phyloP scores from a whole-genome alignment of 2,888 invertebrate species.

The Choreutis nemorana region DNA sequence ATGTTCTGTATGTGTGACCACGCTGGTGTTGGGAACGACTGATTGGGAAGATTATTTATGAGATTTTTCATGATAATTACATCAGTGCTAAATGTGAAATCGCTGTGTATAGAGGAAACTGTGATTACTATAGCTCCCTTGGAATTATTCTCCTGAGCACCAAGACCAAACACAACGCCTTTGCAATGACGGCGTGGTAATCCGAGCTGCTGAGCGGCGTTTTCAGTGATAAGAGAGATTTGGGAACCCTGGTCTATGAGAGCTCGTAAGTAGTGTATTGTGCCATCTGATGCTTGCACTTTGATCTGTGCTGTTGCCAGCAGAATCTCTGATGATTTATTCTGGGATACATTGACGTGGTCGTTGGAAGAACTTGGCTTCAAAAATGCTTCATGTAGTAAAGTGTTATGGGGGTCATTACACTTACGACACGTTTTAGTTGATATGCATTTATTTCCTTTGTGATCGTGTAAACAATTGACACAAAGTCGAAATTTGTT shows the following conservation, averaged over 20 bases:
- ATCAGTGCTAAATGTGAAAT: no score
- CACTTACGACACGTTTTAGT: constrained; percentile 12
- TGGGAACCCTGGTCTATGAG: constrained; percentile 13
- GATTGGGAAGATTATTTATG: no score
- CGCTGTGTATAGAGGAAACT: no score
- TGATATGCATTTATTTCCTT: constrained; percentile 8
- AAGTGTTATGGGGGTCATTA: constrained; percentile 7
- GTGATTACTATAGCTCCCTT: no score
- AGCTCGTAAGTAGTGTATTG: constrained; percentile 7
- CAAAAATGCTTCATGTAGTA: not conserved
- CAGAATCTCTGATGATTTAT: no score
- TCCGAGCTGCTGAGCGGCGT: constrained; percentile 8
- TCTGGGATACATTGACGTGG: no score
- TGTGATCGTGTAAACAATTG: constrained; percentile 12
- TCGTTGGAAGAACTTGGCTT: not conserved
- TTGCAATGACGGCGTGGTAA: no score
- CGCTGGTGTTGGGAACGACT: no score
- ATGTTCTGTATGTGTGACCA: no score
- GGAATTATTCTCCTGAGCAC: no score
- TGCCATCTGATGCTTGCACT: constrained; percentile 7
- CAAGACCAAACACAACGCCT: no score
- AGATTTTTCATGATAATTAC: no score
- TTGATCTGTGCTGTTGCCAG: constrained; percentile 8
- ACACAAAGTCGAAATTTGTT: constrained; percentile 9
- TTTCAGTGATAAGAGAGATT: constrained; percentile 9